Conservation (phyloP, 2,797 vertebrate genomes). For the Nyctibius grandis region DNA sequence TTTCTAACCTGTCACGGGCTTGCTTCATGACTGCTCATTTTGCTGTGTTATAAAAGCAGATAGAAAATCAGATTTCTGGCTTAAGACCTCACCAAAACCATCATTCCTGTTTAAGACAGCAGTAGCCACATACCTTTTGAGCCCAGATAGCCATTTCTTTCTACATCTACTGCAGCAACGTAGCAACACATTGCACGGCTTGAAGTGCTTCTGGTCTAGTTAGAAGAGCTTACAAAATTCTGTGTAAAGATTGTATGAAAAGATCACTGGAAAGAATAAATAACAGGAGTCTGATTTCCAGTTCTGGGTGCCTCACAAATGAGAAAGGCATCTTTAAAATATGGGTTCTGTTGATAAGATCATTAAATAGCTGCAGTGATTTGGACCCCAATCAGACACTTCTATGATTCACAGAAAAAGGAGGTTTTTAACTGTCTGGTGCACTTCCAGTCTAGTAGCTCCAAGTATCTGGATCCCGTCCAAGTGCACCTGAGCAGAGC, state of each 20-base stretch:
- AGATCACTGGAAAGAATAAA: neutral
- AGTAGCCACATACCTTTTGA: neutral
- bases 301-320: neutral
- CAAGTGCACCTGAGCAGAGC: neutral
- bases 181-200: neutral
- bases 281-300: neutral
- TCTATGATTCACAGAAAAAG: neutral
- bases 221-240: slow-evolving; percentile 15
- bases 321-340: neutral
- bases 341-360: neutral
- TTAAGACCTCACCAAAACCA: neutral
- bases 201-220: slow-evolving; percentile 27
- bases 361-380: neutral
- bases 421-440: neutral
- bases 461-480: neutral
- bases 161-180: neutral
- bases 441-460: neutral
- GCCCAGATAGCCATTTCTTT: neutral
- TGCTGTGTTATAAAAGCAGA: slow-evolving; percentile 15
- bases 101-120: neutral
- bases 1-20: slow-evolving; percentile 45
- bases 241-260: slow-evolving; percentile 1
- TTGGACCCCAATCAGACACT: neutral
- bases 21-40: slow-evolving; percentile 39
- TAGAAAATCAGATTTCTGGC: slow-evolving; percentile 23